Evolutionary conservation across 2,888 invertebrate genomes (phyloP).

Genomic region (Xanthorhoe spadicearia): DNA sequence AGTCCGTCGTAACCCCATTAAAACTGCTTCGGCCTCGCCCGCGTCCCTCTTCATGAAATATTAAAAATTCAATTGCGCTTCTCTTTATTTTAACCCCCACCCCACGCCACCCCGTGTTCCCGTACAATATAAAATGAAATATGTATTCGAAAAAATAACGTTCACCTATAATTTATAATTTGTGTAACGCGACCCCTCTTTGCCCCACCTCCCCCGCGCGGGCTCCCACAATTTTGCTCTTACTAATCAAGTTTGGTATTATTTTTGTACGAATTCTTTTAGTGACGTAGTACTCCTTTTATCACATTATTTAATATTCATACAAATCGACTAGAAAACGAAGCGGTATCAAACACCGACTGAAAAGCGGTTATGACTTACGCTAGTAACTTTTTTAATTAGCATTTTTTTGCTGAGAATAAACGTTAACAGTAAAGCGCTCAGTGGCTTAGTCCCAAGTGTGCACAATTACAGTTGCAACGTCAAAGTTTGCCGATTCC

Average conservation of each 20-base stretch:
- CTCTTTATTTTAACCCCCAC: constrained; percentile 84
- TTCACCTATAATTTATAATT: constrained; percentile 83
- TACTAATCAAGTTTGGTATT: constrained; percentile 48
- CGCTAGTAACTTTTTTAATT: no score
- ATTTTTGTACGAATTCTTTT: constrained; percentile 41
- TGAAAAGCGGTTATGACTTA: not conserved
- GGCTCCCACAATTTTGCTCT: constrained; percentile 40
- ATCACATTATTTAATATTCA: constrained; percentile 18
- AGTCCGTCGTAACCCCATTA: constrained; percentile 75
- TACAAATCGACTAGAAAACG: constrained; percentile 17
- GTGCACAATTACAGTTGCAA: constrained; percentile 54
- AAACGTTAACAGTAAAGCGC: constrained; percentile 43
- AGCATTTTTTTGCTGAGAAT: not conserved
- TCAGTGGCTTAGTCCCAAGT: constrained; percentile 58
- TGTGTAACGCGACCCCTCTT: constrained; percentile 66
- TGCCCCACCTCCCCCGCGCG: constrained; percentile 35
- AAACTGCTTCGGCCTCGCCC: constrained; percentile 72
- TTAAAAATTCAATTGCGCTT: constrained; percentile 85
- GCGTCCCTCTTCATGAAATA: constrained; percentile 84
- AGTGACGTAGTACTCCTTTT: constrained; percentile 21
- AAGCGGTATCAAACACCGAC: not conserved
- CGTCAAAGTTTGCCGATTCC: constrained; percentile 62
- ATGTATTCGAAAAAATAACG: constrained; percentile 83
- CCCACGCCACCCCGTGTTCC: constrained; percentile 70
- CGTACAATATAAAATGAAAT: constrained; percentile 83